These are phyloP conservation scores for Chrysogorgia sp. DNA, from an alignment of 92 coral and sea anemone genomes.

Conservation along the genomic window DNA sequence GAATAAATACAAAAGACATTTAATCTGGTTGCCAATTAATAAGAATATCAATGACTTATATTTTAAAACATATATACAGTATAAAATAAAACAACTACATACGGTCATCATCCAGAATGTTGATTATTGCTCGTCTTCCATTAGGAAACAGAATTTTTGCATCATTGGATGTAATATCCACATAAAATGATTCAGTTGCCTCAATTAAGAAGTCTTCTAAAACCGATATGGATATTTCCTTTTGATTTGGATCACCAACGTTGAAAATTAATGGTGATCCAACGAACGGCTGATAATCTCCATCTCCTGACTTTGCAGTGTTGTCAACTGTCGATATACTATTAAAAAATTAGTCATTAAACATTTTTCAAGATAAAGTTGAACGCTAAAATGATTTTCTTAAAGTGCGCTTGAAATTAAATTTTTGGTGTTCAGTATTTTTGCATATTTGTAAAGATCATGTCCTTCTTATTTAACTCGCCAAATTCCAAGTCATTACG, in stretches of 20 bases:
- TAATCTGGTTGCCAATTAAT: too few relatives aligned
- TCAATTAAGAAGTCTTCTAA: slow-evolving; percentile 18
- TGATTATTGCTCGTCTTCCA: slow-evolving; percentile 15
- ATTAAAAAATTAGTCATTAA: neutral
- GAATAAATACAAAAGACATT: too few relatives aligned
- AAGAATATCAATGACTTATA: too few relatives aligned
- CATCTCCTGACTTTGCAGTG: neutral
- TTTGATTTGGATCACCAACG: slow-evolving; percentile 20
- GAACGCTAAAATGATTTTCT: too few relatives aligned
- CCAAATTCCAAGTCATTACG: too few relatives aligned
- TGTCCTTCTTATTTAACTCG: too few relatives aligned
- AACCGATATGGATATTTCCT: slow-evolving; percentile 9
- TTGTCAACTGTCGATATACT: slow-evolving; percentile 22
- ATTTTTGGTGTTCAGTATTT: too few relatives aligned
- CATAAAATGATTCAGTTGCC: slow-evolving; percentile 12
- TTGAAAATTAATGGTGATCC: neutral
- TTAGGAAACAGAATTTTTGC: slow-evolving; percentile 17
- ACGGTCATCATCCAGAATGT: slow-evolving; percentile 29
- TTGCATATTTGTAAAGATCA: too few relatives aligned
- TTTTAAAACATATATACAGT: too few relatives aligned
- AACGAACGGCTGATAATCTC: slow-evolving; percentile 11
- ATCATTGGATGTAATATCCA: slow-evolving; percentile 26
- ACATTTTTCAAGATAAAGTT: too few relatives aligned
- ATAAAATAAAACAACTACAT: neutral
- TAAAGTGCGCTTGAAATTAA: too few relatives aligned